Percentiles rank a stretch among this genome's conserved stretches.
These are phyloP conservation scores for Calcarius ornatus DNA, from an alignment of 2,113 vertebrate species.

Conservation along the genomic window DNA sequence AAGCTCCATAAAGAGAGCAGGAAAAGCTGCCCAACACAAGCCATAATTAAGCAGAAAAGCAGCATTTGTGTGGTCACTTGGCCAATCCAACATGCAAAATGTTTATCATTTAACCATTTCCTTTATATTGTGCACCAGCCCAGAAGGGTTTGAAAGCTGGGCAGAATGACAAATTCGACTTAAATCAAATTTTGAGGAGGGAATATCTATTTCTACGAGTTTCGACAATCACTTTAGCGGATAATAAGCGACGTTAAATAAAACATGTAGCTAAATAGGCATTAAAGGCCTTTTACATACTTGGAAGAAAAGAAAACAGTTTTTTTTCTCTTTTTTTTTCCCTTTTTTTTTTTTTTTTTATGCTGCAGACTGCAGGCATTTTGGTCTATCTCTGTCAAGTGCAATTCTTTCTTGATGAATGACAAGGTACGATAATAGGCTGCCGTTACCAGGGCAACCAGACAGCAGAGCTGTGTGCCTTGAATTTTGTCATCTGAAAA, in stretches of 20 bases:
- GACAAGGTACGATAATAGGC: constrained; percentile 98
- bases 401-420: constrained; percentile 97
- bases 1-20: constrained; percentile 31
- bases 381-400: constrained; percentile 85
- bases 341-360: background rate
- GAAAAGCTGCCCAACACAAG: constrained; percentile 52
- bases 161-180: constrained; percentile 56
- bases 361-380: constrained; percentile 79
- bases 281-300: constrained; percentile 75
- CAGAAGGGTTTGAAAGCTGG: background rate
- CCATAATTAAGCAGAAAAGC: constrained; percentile 38
- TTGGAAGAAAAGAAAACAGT: constrained; percentile 73
- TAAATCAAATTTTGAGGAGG: constrained; percentile 52
- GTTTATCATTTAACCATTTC: constrained; percentile 58
- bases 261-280: constrained; percentile 73
- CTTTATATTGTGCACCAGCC: constrained; percentile 3
- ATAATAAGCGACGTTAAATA: constrained; percentile 73
- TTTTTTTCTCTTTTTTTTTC: background rate
- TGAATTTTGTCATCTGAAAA: constrained; percentile 87
- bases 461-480: constrained; percentile 90
- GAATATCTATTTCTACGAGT: constrained; percentile 52
- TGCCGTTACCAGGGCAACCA: constrained; percentile 93
- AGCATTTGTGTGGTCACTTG: constrained; percentile 40
- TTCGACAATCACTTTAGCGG: constrained; percentile 58
- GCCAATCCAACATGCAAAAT: constrained; percentile 1